A percentile compares a stretch with the other conserved stretches of the same genome.
These are phyloP conservation scores for Melanotaenia nigrans DNA, from an alignment of 2,797 vertebrate genomes.

Conservation along the genomic window DNA sequence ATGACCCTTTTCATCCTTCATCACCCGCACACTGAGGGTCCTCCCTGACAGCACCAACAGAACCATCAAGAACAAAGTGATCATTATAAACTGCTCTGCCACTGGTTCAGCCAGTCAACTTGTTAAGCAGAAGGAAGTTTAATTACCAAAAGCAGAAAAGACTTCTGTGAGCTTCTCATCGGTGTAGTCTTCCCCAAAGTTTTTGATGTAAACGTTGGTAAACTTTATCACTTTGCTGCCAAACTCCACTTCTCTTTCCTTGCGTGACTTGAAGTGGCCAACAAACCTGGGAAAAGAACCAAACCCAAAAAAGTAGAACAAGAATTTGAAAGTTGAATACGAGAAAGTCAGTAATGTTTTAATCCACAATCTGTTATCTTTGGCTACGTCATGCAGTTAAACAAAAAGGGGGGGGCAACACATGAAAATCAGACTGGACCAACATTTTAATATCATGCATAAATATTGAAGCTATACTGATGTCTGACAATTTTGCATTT, in stretches of 20 bases:
- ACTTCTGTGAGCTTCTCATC: slow-evolving; percentile 87
- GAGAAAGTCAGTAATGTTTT: neutral
- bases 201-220: slow-evolving; percentile 98
- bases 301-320: slow-evolving; percentile 14
- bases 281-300: slow-evolving; percentile 86
- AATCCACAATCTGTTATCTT: neutral
- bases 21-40: slow-evolving; percentile 94
- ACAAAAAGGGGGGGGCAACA: neutral
- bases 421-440: neutral
- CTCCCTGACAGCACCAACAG: slow-evolving; percentile 80
- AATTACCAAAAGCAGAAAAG: slow-evolving; percentile 90
- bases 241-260: slow-evolving; percentile 91
- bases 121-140: neutral
- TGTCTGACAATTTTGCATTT: neutral
- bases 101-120: neutral
- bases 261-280: slow-evolving; percentile 95
- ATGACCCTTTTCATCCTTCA: slow-evolving; percentile 87
- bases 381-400: neutral
- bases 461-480: neutral
- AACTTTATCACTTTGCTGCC: slow-evolving; percentile 90
- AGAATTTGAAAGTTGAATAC: neutral
- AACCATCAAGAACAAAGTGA: neutral
- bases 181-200: slow-evolving; percentile 90
- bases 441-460: neutral
- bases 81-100: neutral